Base-by-base conservation (phyloP, 2,888 invertebrate species). In the Netelia inedita region DNA sequence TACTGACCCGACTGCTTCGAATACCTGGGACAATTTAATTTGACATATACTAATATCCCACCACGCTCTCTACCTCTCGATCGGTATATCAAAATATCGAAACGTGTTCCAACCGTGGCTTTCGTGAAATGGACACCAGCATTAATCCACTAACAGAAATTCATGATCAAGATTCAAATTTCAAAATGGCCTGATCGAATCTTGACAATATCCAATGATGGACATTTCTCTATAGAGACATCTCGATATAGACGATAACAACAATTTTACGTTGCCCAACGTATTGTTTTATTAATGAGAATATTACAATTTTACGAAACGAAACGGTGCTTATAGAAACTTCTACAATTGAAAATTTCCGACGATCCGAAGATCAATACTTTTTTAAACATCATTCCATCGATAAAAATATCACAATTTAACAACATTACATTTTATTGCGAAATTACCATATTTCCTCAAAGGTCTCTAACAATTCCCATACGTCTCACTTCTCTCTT, bases 1-100 rank as follows among this genome's bases (percentile, higher is more conserved):
- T 63, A 75, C 55, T 61, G 76, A 65, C 43, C 53, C 59, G 65
- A 50, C 71, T 46, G 50, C 61, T 61, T 75, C 75, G 57, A 68
- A 78, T 76, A 71, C 76, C 69, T 55, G 41, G 35, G 50, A 23
- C 82, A 50, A 78, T 82, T 82, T 72, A 78, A 72, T 76, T 66
- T 69, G 79, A 75, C 35, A 66, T 65, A 46, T 75, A 82, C 75
- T 74, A 85, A 82, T 81, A 85, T 71, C 74, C 53, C 57, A 71
- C 82, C 55, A 50, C 63, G 50, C 41, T 72, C 74, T 68, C 53
- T 28, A 28, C n/a, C 63, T 50, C 23, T 10, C 23, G 41, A n/a
- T 73, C 35, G 16, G n/a, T 41, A 65, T 59, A 35, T 74, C 74
- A 50, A 69, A 74, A 69, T 61, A 23, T 10, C 41, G 28, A 35